Base-by-base conservation (phyloP, 2,797 vertebrate genomes). In the Cyprinodon diabolis region DNA sequence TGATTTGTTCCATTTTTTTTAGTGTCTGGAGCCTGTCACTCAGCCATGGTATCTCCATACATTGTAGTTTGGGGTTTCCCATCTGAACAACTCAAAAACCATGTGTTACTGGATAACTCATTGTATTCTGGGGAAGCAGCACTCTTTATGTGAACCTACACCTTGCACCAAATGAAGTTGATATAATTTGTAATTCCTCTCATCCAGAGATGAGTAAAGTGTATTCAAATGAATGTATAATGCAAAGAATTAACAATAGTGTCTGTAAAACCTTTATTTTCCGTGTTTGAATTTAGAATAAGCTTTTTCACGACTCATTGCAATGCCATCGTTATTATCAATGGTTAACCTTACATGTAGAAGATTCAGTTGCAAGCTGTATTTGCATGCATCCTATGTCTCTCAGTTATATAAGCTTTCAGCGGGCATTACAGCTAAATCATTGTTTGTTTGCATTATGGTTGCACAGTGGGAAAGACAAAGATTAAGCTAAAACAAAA, bases 131-230 rank as follows among this genome's bases (percentile, higher is more conserved):
- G 56, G 63, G 75, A 69, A 7, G 81, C 69, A 25, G 66, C 91
- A 91, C 91, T 93, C 90, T 92, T 85, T 90, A 72, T 37, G 56
- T 90, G 90, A 92, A 92, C 90, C 86, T 88, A 49, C 81, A 77
- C 78, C 69, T 25, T 49, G 49, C 47, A 69, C 82, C 62, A 60
- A 66, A 43, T 68, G 65, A 60, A 77, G 67, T 0, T 54, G 75
- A 81, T 67, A 75, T 63, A 84, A 77, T 66, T 74, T 69, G 74
- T 75, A 75, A 67, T 60, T 80, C 47, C n/a, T 69, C 81, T 80
- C 81, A 87, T 82, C 84, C 14, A 0, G 23, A 80, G 82, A 89
- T 77, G 76, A 58, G 79, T n/a, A 69, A 81, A 84, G 86, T 89
- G 81, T 83, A 72, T 83, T 78, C 60, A 74, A 70, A 35, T 23